Evolutionary conservation across 1,140 invertebrate genomes (phyloP).

Genomic region (Chionoecetes opilio): DNA sequence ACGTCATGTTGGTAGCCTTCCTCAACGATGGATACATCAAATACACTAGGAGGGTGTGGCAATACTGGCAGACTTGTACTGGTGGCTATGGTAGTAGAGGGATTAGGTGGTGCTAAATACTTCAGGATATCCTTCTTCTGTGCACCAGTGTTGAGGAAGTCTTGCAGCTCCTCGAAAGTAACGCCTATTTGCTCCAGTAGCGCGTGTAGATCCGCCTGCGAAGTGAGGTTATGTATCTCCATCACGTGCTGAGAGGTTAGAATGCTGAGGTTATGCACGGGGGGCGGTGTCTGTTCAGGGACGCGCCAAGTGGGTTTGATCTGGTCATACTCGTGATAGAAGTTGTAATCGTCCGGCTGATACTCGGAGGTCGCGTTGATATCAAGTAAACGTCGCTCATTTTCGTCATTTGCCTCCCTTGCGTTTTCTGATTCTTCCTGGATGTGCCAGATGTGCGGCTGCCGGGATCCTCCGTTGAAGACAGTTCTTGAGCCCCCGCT

Average conservation of each 20-base stretch:
- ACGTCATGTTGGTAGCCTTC: neutral
- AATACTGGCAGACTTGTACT: neutral
- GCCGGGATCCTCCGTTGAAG: neutral
- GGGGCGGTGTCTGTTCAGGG: neutral
- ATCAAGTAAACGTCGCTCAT: neutral
- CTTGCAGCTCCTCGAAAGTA: conserved; percentile 5
- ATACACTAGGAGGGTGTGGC: neutral
- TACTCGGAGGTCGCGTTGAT: conserved; percentile 13
- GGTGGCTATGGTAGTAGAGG: neutral
- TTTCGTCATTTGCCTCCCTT: neutral
- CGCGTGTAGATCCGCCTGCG: neutral
- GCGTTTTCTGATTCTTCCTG: neutral
- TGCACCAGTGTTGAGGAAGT: neutral
- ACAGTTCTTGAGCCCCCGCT: neutral
- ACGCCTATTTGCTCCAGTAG: conserved; percentile 34
- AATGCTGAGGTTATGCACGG: neutral
- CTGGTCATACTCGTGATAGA: conserved; percentile 47
- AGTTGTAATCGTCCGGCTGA: conserved; percentile 36
- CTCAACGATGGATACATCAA: neutral
- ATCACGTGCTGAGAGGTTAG: conserved; percentile 55
- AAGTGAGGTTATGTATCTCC: neutral
- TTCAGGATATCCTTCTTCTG: conserved; percentile 5
- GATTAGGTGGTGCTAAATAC: conserved; percentile 14
- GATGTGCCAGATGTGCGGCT: neutral
- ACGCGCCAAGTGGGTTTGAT: too few relatives aligned